Base-by-base conservation (phyloP, 1,140 invertebrate species). In the Eupeodes corollae region DNA sequence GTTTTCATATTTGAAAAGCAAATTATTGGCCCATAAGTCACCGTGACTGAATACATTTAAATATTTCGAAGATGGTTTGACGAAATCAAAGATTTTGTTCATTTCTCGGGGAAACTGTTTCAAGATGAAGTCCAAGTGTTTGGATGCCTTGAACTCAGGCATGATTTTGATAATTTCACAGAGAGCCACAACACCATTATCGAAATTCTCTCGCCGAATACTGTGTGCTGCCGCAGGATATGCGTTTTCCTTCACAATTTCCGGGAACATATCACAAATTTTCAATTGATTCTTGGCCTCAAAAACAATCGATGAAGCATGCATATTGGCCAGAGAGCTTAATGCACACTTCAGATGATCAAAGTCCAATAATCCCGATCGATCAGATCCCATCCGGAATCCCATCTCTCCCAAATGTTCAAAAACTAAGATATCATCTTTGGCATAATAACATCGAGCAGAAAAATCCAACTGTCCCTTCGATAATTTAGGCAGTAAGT, bases 11-110 rank as follows among this genome's bases (percentile, higher is more conserved):
- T 77, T 79, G 34, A 78, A 73, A 54, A 83, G 70, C 10, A 81
- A 57, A 56, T 83, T 83, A 52, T 78, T 79, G 2, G 69, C 57
- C 77, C 79, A 81, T 5, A 80, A 52, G 63, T 83, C 77, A 0
- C 75, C 74, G 57, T 82, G 81, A 15, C 67, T 64, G 1, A 79
- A 53, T 1, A 75, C 73, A 47, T 81, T 82, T n/a, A 64, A 58
- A 41, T 72, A 73, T 16, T 57, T 68, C 5, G 55, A 32, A 2
- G 75, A 77, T 0, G 72, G 69, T 49, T 70, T 67, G 19, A 69
- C 58, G 1, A 73, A 63, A 11, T 71, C 60, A 14, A 70, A 69
- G 1, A 76, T 61, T 2, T 50, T 47, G 1, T 70, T 56, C 57
- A 69, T 73, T 13, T 68, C 51, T 33, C 58, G 56, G 0, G 61